phyloP scores from a whole-genome alignment of 92 coral and sea anemone genomes.

The Plumapathes pennacea region DNA sequence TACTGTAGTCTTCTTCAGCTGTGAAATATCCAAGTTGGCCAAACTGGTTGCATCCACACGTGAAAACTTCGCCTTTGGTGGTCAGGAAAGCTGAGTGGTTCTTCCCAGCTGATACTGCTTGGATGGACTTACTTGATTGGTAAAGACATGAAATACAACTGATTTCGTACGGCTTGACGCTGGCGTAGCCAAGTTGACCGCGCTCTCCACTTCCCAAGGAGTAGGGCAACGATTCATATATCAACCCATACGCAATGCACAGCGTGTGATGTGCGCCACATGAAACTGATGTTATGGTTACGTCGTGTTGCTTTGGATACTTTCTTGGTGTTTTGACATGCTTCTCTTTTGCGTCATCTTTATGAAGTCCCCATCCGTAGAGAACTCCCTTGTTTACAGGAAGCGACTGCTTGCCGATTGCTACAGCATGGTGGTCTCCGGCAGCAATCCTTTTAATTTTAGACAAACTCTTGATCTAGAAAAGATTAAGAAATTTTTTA shows the following conservation, averaged over 20 bases:
- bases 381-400: constrained; percentile 25
- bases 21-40: constrained; percentile 77
- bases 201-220: constrained; percentile 59
- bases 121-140: constrained; percentile 5
- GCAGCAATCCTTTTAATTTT: constrained; percentile 50
- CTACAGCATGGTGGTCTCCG: constrained; percentile 54
- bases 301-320: constrained; percentile 12
- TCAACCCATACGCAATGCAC: constrained; percentile 24
- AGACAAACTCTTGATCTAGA: constrained; percentile 36
- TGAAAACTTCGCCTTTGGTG: constrained; percentile 51
- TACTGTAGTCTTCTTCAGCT: not conserved
- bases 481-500: too few species aligned
- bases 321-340: constrained; percentile 19
- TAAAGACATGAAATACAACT: constrained; percentile 23
- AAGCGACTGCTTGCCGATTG: too few species aligned
- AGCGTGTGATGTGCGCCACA: constrained; percentile 62
- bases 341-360: not conserved
- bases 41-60: constrained; percentile 57
- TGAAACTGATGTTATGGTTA: constrained; percentile 40
- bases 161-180: not conserved
- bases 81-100: constrained; percentile 65
- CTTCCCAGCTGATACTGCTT: constrained; percentile 58
- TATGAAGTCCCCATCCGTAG: constrained; percentile 64
- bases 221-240: constrained; percentile 33
- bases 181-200: constrained; percentile 62